Conservation (phyloP, 1,140 invertebrate genomes). For the Littorina saxatilis region DNA sequence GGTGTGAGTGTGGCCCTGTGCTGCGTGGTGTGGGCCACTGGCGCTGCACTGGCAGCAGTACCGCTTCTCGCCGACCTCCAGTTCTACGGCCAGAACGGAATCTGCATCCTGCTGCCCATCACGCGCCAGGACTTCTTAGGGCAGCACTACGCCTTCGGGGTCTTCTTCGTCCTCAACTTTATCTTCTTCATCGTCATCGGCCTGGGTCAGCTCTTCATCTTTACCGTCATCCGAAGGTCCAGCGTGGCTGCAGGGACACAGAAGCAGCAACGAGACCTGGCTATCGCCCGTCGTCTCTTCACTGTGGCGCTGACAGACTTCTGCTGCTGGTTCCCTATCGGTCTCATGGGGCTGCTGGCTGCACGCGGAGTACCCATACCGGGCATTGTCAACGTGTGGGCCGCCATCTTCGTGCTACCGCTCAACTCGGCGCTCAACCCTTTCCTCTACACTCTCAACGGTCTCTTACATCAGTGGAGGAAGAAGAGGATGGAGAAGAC, state of each 20-base stretch:
- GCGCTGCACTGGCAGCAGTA: constrained; percentile 33
- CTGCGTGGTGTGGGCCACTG: constrained; percentile 33
- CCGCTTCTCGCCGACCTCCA: constrained; percentile 23
- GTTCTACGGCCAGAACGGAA: constrained; percentile 53
- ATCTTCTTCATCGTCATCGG: constrained; percentile 48
- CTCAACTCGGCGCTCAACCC: too few relatives aligned
- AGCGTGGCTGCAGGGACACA: background rate
- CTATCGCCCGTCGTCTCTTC: constrained; percentile 45
- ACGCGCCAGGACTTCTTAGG: constrained; percentile 36
- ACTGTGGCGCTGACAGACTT: constrained; percentile 48
- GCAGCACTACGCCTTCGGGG: constrained; percentile 45
- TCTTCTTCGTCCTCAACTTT: constrained; percentile 55
- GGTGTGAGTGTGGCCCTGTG: constrained; percentile 19
- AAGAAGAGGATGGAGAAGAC: constrained; percentile 1
- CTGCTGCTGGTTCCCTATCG: too few relatives aligned
- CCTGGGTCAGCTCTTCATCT: constrained; percentile 52
- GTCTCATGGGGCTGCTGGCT: too few relatives aligned
- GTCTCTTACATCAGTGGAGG: background rate
- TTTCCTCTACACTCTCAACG: constrained; percentile 30
- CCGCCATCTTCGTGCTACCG: too few relatives aligned
- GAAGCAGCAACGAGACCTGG: constrained; percentile 35
- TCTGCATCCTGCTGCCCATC: constrained; percentile 54
- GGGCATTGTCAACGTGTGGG: constrained; percentile 52
- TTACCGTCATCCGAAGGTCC: constrained; percentile 27
- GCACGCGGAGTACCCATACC: constrained; percentile 44